Evolutionary conservation across 1,140 invertebrate genomes (phyloP), one percentile per base, ranked within the genome.

Genomic region (Homalodisca vitripennis): DNA sequence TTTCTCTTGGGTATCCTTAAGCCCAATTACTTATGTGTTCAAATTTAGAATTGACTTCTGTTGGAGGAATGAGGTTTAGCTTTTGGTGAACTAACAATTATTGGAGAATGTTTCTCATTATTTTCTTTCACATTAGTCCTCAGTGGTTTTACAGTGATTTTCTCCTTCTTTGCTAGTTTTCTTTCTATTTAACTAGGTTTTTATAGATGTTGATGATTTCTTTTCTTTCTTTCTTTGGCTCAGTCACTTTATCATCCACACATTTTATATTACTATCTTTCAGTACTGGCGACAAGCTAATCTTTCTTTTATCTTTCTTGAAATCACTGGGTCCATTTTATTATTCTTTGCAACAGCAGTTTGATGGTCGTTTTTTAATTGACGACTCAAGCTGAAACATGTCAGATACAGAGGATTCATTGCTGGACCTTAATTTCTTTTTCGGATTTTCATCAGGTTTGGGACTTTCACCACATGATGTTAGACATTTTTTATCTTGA

Each of bases 21-120:
- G 55, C 55, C n/a, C 55, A 60, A 27, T 60, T 26, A n/a, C n/a
- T 60, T 13, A 60, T 60, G 26, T 60, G 55, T 10, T 60, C 55
- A 60, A 60, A 60, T 30, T 60, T 60, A 10, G 14, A 26, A 60
- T 27, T 60, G 24, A 60, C 24, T 60, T 60, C 55, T 22, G 55
- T 12, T 3, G 55, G 55, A 60, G 24, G 55, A 1, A 60, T 24
- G 13, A 41, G 17, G 6, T 41, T n/a, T 17, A 41, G 17, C 34
- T 55, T 55, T 55, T 12, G 17, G 51, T 10, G 24, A 55, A 55
- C 51, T 10, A 12, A 20, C 20, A 10, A 26, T 20, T 12, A 55
- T 55, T 55, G 17, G 17, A 12, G 51, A 12, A 55, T 55, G 17
- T 26, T 12, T 26, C 20, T 55, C n/a, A 12, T 46, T 46, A 46